Evolutionary conservation across 2,888 invertebrate species (phyloP), one percentile per base, ranked within the genome.

Genomic region (Ophion slaviceki): DNA sequence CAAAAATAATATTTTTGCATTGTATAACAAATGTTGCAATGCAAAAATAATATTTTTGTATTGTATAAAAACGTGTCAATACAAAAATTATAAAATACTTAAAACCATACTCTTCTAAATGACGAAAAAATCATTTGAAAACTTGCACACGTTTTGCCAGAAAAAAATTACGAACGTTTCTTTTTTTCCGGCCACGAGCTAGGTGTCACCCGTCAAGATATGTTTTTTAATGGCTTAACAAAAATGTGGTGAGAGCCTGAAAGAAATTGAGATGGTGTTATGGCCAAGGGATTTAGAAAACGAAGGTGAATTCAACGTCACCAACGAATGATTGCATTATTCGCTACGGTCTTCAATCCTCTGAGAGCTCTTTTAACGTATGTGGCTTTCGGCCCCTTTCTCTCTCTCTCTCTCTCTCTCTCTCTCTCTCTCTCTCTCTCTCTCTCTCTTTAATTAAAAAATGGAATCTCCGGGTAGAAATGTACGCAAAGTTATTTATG

Each of bases 401-500:
- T 6, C 32, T 14, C 32, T 17, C 32, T 66, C n/a, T 17, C 53
- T 20, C 32, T 11, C 2, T n/a, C n/a, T n/a, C n/a, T n/a, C n/a
- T n/a, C n/a, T n/a, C n/a, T n/a, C n/a, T n/a, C 32, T 66, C n/a
- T 17, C 53, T 20, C 32, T 28, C 17, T 6, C 53, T 53, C 53
- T 14, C 53, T 14, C 53, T 17, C 53, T 53, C 53, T 53, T 70
- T 61, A 76, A 85, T 82, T 64, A 85, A 78, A 74, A 70, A 20
- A 28, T 47, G 24, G 17, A 47, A 47, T 32, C 10, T 28, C 28
- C 11, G 11, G 14, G 79, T 45, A 72, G 66, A 61, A 77, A 85
- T 76, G 66, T 20, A 64, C 32, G 28, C 36, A 57, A 66, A 11
- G 57, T 82, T 82, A 80, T 82, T 82, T 72, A 77, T 77, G 82